phyloP scores from a whole-genome alignment of 2,797 vertebrate genomes.

The Darevskia nairensis region DNA sequence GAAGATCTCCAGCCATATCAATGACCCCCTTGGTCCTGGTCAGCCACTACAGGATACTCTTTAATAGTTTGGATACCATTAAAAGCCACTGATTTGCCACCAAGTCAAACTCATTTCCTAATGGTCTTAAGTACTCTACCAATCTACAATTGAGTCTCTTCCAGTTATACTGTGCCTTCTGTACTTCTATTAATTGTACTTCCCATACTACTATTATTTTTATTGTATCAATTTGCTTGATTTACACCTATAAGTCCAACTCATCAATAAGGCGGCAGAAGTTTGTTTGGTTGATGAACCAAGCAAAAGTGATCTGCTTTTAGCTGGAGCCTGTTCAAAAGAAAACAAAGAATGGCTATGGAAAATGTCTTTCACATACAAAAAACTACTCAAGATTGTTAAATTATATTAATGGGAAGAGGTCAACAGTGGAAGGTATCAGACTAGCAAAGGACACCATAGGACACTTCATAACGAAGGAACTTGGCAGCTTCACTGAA shows the following conservation, averaged over 20 bases:
- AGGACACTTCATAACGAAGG: conserved; percentile 27
- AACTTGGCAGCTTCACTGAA: conserved; percentile 16
- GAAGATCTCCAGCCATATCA: background rate
- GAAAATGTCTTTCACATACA: background rate
- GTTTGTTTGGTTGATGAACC: background rate
- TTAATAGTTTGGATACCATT: background rate
- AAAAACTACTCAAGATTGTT: conserved; percentile 7
- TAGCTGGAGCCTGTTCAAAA: background rate
- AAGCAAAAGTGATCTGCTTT: background rate
- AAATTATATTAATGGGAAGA: background rate
- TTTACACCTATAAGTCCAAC: background rate
- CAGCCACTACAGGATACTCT: background rate
- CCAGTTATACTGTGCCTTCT: no score
- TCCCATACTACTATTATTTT: no score
- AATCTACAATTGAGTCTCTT: no score
- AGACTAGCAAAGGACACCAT: conserved; percentile 1
- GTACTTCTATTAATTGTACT: no score
- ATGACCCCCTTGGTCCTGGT: no score
- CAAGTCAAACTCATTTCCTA: no score
- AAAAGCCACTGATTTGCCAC: background rate
- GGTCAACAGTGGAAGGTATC: background rate
- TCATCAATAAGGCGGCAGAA: background rate
- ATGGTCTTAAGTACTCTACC: no score
- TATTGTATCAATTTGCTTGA: no score
- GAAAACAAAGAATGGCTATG: conserved; percentile 1